Conservation (phyloP, 2,797 vertebrate genomes). For the Sebastes glaucus region DNA sequence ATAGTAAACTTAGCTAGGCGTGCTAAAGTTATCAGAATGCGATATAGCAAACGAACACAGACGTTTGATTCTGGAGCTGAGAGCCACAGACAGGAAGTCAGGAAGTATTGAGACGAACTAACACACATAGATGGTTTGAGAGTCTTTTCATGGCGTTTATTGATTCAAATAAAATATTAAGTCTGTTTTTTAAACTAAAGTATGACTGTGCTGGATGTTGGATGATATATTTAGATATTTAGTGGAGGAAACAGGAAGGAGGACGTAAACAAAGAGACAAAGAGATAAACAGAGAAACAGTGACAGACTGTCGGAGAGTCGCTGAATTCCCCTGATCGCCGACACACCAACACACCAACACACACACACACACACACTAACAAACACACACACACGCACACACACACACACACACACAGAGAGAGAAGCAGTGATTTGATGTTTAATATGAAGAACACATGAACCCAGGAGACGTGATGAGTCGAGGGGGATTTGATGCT, state of each 20-base stretch:
- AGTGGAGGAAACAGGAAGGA: not conserved
- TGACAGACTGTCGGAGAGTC: constrained; percentile 63
- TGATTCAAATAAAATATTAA: not conserved
- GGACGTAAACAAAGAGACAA: constrained; percentile 56
- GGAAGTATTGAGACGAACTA: not conserved
- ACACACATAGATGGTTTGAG: not conserved
- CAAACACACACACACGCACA: not conserved
- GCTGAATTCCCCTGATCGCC: constrained; percentile 52
- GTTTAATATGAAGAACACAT: constrained; percentile 38
- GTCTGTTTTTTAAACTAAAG: not conserved
- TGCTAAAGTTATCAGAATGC: no score
- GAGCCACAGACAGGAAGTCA: not conserved
- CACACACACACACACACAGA: constrained; percentile 16
- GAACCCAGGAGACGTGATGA: constrained; percentile 51
- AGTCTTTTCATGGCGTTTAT: not conserved
- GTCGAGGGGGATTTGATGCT: constrained; percentile 67
- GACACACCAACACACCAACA: not conserved
- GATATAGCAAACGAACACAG: no score
- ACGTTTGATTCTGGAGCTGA: not conserved
- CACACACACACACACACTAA: no score
- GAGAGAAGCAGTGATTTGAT: constrained; percentile 46
- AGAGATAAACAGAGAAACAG: constrained; percentile 66
- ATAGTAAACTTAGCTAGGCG: no score
- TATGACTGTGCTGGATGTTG: not conserved
- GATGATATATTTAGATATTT: not conserved